Evolutionary conservation across 2,113 vertebrate species (phyloP), one percentile per base, ranked within the genome.

Genomic region (Orycteropus afer): DNA sequence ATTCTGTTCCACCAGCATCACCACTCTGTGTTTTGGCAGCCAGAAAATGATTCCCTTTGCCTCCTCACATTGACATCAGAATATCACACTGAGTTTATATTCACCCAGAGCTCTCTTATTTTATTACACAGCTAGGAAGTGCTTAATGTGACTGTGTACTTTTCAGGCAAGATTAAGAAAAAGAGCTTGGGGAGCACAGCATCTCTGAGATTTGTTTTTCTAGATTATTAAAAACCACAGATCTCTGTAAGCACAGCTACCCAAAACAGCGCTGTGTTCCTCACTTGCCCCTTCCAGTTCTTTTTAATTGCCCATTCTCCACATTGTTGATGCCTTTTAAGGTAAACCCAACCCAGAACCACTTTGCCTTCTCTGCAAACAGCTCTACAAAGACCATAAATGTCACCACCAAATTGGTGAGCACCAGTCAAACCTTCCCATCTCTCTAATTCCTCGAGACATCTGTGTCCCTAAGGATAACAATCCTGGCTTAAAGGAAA

Each of bases 111-210:
- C 8, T 23, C 57, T 76, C 45, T 61, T 34, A 29, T 78, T 84
- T 93, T 90, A 92, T 86, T 78, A 53, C 4, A 61, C 13, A 47
- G 61, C 32, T 15, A 51, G 78, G 86, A 96, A 90, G 93, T 55
- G 37, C 49, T 91, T 83, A 82, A 83, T 17, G 81, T 69, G 80
- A n/a, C 59, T 53, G 42, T 63, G 45, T 86, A 71, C 59, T 53
- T 88, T 86, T 96, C 88, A 77, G 93, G 79, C 37, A 95, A 90
- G 73, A 96, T 90, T 69, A 84, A 92, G 84, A 49, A 59, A 96
- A 80, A 47, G 25, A 88, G 87, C 78, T 37, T 23, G 55, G 73
- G 90, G 85, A 92, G 25, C 42, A 90, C 2, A 80, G 74, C 55
- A 40, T 76, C n/a, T 89, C 82, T 53, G 57, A 83, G 63, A 88